Percentiles rank a stretch among this genome's conserved stretches.
These are phyloP conservation scores for Cuniculus paca DNA, from an alignment of 2,797 vertebrate genomes.

Conservation along the genomic window DNA sequence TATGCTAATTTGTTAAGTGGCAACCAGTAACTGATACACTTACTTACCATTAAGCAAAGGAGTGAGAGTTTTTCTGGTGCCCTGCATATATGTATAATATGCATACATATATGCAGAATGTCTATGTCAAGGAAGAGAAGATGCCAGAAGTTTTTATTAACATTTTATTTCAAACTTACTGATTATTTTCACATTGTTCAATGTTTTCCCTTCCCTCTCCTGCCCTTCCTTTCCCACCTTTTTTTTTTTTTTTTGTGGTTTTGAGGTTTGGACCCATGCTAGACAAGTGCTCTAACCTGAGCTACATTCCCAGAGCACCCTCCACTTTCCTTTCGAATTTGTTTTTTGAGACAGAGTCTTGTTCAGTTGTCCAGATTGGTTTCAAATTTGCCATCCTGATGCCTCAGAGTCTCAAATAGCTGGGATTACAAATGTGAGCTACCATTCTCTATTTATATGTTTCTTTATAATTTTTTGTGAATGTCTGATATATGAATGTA, in stretches of 20 bases:
- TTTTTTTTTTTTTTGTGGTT: too few relatives aligned
- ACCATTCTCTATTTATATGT: neutral
- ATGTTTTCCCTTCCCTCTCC: neutral
- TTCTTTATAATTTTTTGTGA: neutral
- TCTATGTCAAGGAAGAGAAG: neutral
- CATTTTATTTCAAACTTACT: neutral
- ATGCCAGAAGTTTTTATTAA: neutral
- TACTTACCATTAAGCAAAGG: neutral
- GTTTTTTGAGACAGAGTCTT: neutral
- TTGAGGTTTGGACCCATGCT: too few relatives aligned
- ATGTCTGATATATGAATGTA: neutral
- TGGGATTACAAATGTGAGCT: too few relatives aligned
- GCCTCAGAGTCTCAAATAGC: neutral
- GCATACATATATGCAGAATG: neutral
- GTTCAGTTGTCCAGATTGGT: neutral
- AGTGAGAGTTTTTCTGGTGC: neutral
- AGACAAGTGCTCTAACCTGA: too few relatives aligned
- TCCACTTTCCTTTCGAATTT: too few relatives aligned
- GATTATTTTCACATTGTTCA: neutral
- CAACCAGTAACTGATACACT: neutral
- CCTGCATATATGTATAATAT: neutral
- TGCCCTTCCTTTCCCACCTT: too few relatives aligned
- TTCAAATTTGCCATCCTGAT: neutral
- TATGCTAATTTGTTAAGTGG: neutral
- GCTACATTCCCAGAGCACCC: too few relatives aligned